A percentile compares a stretch with the other conserved stretches of the same genome.
phyloP scores from a whole-genome alignment of 2,797 vertebrate genomes.

The Heteromormyrus szaboi region DNA sequence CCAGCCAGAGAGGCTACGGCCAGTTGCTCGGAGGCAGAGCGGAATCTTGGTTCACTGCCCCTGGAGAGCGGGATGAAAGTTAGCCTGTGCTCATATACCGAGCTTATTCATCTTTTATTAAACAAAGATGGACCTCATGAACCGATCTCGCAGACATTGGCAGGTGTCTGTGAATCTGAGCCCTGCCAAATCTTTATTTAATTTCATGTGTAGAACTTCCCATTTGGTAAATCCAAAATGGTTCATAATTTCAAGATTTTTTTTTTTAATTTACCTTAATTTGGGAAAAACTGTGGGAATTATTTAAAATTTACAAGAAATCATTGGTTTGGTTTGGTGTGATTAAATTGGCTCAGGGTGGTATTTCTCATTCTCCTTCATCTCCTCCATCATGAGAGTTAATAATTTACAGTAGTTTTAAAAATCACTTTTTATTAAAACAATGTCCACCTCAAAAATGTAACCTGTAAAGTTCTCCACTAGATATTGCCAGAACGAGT shows the following conservation, averaged over 20 bases:
- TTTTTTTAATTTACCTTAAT: neutral
- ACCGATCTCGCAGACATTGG: slow-evolving; percentile 46
- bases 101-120: slow-evolving; percentile 51
- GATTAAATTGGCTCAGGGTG: neutral
- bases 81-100: slow-evolving; percentile 39
- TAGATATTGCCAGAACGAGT: neutral
- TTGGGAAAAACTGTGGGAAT: neutral
- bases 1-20: slow-evolving; percentile 27
- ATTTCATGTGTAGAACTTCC: neutral
- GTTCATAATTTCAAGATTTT: neutral
- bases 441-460: neutral
- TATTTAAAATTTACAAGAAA: neutral
- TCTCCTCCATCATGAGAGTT: neutral
- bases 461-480: neutral
- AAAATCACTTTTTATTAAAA: neutral
- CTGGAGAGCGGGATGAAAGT: slow-evolving; percentile 49
- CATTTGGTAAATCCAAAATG: neutral
- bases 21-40: slow-evolving; percentile 23
- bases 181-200: slow-evolving; percentile 8
- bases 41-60: slow-evolving; percentile 33
- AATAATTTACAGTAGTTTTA: neutral
- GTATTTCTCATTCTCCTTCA: neutral
- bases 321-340: neutral
- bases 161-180: slow-evolving; percentile 28
- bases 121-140: slow-evolving; percentile 50